phyloP scores from a whole-genome alignment of 2,797 vertebrate genomes.

The Notolabrus celidotus region DNA sequence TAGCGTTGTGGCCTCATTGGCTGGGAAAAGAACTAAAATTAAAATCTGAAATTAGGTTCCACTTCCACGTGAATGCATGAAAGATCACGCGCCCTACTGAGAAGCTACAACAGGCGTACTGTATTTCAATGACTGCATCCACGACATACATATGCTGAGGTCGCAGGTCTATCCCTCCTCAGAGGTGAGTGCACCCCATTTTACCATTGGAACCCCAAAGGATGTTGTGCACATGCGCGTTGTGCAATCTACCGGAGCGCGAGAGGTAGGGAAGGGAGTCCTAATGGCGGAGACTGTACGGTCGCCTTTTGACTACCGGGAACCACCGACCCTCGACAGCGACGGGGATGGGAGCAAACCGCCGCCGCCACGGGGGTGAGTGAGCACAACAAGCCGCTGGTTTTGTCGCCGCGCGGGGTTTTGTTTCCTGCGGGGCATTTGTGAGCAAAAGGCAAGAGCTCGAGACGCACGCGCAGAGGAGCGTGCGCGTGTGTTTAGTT shows the following conservation, averaged over 20 bases:
- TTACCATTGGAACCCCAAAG: conserved; percentile 70
- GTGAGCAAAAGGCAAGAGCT: conserved; percentile 28
- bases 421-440: conserved; percentile 29
- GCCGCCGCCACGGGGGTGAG: conserved; percentile 86
- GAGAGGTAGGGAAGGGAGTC: conserved; percentile 80
- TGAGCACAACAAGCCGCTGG: conserved; percentile 14
- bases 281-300: conserved; percentile 90
- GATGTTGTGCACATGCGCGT: conserved; percentile 82
- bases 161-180: background rate
- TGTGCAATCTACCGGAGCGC: conserved; percentile 68
- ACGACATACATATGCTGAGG: background rate
- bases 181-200: conserved; percentile 74
- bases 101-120: background rate
- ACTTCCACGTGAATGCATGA: too few relatives aligned
- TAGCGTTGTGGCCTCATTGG: too few relatives aligned
- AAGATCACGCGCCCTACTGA: background rate
- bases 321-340: conserved; percentile 89
- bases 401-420: background rate
- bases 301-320: conserved; percentile 90
- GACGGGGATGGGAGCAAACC: conserved; percentile 89
- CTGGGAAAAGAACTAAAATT: background rate
- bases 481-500: conserved; percentile 65
- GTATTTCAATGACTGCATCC: background rate
- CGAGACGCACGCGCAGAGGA: conserved; percentile 56
- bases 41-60: background rate